Evolutionary conservation across 2,113 vertebrate genomes (phyloP).

Genomic region (Micronycteris hirsuta): DNA sequence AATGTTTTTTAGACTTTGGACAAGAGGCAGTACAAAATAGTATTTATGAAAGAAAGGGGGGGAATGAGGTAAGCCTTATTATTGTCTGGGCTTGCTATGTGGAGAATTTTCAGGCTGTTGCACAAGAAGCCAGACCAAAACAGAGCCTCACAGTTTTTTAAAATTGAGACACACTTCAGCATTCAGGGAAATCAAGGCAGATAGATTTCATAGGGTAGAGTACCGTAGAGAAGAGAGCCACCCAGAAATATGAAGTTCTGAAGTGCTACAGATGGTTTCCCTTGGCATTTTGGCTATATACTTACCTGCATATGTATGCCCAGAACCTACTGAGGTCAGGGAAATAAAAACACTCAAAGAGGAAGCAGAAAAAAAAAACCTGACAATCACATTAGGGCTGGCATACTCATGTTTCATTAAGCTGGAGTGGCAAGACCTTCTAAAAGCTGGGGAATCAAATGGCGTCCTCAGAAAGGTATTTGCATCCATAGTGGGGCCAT

Average conservation of each 20-base stretch:
- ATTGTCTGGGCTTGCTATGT: neutral
- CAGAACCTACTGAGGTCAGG: neutral
- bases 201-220: neutral
- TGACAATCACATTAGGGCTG: neutral
- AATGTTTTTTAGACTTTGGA: neutral
- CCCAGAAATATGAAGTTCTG: neutral
- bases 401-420: neutral
- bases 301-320: neutral
- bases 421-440: neutral
- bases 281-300: neutral
- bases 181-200: neutral
- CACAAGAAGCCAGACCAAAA: neutral
- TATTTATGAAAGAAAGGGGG: neutral
- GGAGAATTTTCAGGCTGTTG: neutral
- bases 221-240: neutral
- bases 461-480: neutral
- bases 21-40: neutral
- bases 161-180: neutral
- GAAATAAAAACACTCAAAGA: neutral
- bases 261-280: neutral
- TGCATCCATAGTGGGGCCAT: neutral
- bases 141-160: neutral
- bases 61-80: neutral
- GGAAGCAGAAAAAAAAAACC: neutral
- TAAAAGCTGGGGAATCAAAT: neutral